Conservation (phyloP, 2,797 vertebrate genomes). For the Taenioides sp. region DNA sequence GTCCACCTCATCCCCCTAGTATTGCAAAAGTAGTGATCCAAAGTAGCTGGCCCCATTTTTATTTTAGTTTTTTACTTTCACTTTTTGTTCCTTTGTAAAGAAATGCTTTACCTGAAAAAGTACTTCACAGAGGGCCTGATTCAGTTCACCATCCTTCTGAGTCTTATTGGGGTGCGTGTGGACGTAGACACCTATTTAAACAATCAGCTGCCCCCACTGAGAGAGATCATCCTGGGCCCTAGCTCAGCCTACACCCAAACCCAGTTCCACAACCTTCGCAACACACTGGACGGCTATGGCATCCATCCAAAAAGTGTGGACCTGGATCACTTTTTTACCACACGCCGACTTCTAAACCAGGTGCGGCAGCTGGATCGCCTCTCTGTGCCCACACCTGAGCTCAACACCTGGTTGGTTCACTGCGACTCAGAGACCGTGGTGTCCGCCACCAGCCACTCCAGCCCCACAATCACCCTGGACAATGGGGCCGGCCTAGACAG, state of each 20-base stretch:
- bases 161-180: slow-evolving; percentile 95
- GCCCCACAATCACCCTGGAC: slow-evolving; percentile 87
- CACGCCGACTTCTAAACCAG: slow-evolving; percentile 90
- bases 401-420: slow-evolving; percentile 95
- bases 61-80: slow-evolving; percentile 78
- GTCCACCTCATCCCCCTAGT: slow-evolving; percentile 36
- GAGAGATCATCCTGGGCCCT: slow-evolving; percentile 98
- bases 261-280: slow-evolving; percentile 97
- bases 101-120: slow-evolving; percentile 99
- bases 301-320: slow-evolving; percentile 98
- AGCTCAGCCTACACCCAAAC: slow-evolving; percentile 98
- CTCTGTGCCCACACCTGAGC: slow-evolving; percentile 90
- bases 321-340: slow-evolving; percentile 93
- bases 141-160: slow-evolving; percentile 99
- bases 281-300: slow-evolving; percentile 97
- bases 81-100: slow-evolving; percentile 86
- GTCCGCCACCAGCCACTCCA: slow-evolving; percentile 83
- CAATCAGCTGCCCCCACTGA: slow-evolving; percentile 92
- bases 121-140: slow-evolving; percentile 99
- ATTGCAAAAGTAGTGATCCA: slow-evolving; percentile 49
- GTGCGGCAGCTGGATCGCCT: slow-evolving; percentile 94
- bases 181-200: slow-evolving; percentile 97
- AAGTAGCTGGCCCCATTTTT: slow-evolving; percentile 64
- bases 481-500: slow-evolving; percentile 88
- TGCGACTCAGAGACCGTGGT: slow-evolving; percentile 91